Base-by-base conservation (phyloP, 2,797 vertebrate genomes). In the Cuniculus paca region DNA sequence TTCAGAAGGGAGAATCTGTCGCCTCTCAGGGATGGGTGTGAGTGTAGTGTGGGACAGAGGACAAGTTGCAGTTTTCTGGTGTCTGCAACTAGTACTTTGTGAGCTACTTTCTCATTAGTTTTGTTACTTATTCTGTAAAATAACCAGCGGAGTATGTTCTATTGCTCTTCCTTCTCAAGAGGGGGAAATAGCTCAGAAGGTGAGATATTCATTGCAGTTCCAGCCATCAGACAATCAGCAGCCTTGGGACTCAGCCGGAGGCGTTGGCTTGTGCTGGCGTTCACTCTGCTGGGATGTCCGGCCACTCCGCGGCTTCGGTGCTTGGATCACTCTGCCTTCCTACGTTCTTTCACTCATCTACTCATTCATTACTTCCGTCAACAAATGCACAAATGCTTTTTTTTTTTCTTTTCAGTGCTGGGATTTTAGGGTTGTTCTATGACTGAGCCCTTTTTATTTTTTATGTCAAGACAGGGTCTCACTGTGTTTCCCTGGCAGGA, bases 361-460 rank as follows among this genome's bases (percentile, higher is more conserved):
- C 39, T 74, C 26, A 70, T 74, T 91, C 56, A 17, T 70, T 78
- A 39, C 60, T 92, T 95, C 83, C 45, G 81, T 94, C 70, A 88
- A 34, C 58, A 91, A 39, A 58, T 89, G 68, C 60, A n/a, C n/a
- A n/a, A n/a, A n/a, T n/a, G n/a, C n/a, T n/a, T n/a, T n/a, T n/a
- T n/a, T n/a, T n/a, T n/a, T 42, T 24, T 20, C 14, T 45, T 16
- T 24, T 9, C 22, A 31, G 45, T 7, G 72, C 74, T 48, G 6
- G 74, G 14, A 17, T 77, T 48, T 77, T 28, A 31, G 28, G 45
- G 20, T 14, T 31, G 45, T 31, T 77, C 74, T 50, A 5, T 24
- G 6, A 28, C 14, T 31, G 42, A 45, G 45, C 26, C 26, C 26
- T 77, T 31, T 45, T 77, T 48, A 9, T 77, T 77, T 50, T 48